phyloP scores from a whole-genome alignment of 1,140 invertebrate species.

The Trichonephila inaurata region DNA sequence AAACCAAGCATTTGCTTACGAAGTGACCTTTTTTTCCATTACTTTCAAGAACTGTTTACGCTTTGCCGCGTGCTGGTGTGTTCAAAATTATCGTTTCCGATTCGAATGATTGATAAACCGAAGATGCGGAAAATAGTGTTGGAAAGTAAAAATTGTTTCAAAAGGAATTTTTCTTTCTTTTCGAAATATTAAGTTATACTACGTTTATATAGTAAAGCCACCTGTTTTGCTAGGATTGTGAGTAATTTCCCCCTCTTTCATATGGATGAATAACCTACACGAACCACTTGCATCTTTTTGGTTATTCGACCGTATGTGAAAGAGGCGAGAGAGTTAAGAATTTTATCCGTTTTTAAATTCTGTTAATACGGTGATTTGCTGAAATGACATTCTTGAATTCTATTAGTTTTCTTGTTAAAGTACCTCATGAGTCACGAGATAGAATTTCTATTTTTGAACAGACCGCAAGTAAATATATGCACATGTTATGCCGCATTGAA shows the following conservation, averaged over 20 bases:
- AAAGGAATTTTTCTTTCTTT: not conserved
- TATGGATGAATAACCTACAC: not conserved
- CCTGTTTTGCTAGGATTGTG: not conserved
- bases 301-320: too few relatives aligned
- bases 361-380: too few relatives aligned
- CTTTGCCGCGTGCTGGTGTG: not conserved
- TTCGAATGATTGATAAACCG: conserved; percentile 56
- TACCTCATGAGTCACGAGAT: too few relatives aligned
- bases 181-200: not conserved
- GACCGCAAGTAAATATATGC: too few relatives aligned
- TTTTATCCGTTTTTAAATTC: too few relatives aligned
- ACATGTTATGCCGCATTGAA: too few relatives aligned
- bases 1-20: not conserved
- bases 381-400: too few relatives aligned
- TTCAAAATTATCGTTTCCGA: conserved; percentile 4
- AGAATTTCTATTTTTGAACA: too few relatives aligned
- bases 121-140: conserved; percentile 15
- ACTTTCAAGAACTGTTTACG: not conserved
- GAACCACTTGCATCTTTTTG: not conserved
- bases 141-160: not conserved
- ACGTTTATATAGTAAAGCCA: not conserved
- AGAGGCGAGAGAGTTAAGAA: too few relatives aligned
- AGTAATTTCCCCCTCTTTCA: not conserved
- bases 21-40: not conserved
- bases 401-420: too few relatives aligned